Conservation (phyloP, 2,888 invertebrate species). For the Caenorhabditis wallacei region DNA sequence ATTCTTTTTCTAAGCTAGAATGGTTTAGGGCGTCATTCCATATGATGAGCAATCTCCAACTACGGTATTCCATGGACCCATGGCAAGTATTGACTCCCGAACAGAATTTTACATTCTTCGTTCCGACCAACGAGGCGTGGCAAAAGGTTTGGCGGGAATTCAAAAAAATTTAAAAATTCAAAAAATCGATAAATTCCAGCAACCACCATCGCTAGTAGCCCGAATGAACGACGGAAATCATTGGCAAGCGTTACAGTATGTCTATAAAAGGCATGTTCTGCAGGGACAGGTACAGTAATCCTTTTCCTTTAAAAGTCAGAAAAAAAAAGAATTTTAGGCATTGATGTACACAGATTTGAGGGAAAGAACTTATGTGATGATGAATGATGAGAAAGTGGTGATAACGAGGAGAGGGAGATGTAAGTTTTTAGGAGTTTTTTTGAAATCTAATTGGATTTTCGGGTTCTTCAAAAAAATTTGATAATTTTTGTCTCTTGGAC, state of each 20-base stretch:
- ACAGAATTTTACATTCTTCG: slow-evolving; percentile 91
- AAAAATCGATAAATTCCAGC: slow-evolving; percentile 24
- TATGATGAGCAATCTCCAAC: slow-evolving; percentile 80
- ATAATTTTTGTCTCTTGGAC: neutral
- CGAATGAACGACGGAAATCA: slow-evolving; percentile 83
- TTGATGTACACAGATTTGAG: slow-evolving; percentile 82
- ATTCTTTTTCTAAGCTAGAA: slow-evolving; percentile 2
- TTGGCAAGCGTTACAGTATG: slow-evolving; percentile 82
- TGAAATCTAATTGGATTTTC: neutral
- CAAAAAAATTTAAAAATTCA: neutral
- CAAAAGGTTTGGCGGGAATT: slow-evolving; percentile 86
- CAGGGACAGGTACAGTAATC: slow-evolving; percentile 84
- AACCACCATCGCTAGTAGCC: slow-evolving; percentile 74
- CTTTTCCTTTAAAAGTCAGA: neutral
- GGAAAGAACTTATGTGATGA: slow-evolving; percentile 83
- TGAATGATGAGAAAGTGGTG: slow-evolving; percentile 83
- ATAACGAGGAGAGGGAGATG: slow-evolving; percentile 82
- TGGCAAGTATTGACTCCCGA: slow-evolving; percentile 83
- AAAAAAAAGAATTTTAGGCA: slow-evolving; percentile 69
- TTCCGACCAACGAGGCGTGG: slow-evolving; percentile 94
- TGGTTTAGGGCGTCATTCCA: slow-evolving; percentile 79
- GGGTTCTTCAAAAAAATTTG: neutral
- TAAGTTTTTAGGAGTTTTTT: slow-evolving; percentile 60
- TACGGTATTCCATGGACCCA: slow-evolving; percentile 82
- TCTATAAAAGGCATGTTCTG: slow-evolving; percentile 91